Base-by-base conservation (phyloP, 1,140 invertebrate species). In the Spodoptera frugiperda region DNA sequence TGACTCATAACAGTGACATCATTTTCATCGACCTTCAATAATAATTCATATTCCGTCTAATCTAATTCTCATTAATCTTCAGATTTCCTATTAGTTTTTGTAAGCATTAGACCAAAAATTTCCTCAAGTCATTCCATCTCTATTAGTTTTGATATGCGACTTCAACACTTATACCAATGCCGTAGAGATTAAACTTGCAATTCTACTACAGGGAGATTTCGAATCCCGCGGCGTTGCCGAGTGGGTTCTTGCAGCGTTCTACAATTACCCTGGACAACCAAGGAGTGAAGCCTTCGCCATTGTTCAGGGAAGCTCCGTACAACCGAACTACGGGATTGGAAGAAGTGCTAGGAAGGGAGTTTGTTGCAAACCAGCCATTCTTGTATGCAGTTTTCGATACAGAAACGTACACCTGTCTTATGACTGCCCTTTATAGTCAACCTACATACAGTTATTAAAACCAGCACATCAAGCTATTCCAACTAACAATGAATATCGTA, bases 351-450 rank as follows among this genome's bases (percentile, higher is more conserved):
- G 70, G 59, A 48, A 53, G 11, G 9, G 61, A 73, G 2, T 78
- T 78, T 61, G 68, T 74, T 0, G 76, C 70, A 3, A 48, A 78
- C 33, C 53, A 51, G 65, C 76, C 76, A 3, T 78, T 78, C 19
- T 2, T 73, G 12, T 72, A 73, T 30, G 57, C 57, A 17, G 17
- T 78, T 0, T 72, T 73, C 3, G 76, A 78, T 17, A 12, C 57
- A 0, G 70, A 78, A 19, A 67, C 70, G 1, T 65, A 25, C 9
- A 67, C 68, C 0, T 19, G n/a, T 17, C 8, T 78, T 2, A 46
- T 78, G 15, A 10, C 59, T 11, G 30, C 44, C 0, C 10, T 25
- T 10, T 72, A 53, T 55, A 53, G 59, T n/a, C 33, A 72, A 46
- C 68, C 68, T 25, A 72, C 68, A 21, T 72, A 57, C 30, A 14